Conservation (phyloP, 2,888 invertebrate species). For the Epicampocera succincta region DNA sequence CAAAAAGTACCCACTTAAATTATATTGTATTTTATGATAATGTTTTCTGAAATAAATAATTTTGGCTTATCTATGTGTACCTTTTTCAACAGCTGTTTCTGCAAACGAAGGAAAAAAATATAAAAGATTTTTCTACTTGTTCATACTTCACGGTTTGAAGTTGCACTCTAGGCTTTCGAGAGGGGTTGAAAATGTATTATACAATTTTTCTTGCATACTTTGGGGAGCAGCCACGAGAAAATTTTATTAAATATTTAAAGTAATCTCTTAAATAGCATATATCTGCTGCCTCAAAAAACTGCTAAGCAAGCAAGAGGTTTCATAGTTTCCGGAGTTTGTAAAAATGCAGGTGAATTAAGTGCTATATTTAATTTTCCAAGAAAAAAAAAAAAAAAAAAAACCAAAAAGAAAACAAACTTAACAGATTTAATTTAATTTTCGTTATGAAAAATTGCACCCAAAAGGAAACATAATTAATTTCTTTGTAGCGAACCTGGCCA, state of each 20-base stretch:
- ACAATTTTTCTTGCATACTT: slow-evolving; percentile 24
- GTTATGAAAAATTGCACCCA: no score
- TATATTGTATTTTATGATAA: slow-evolving; percentile 37
- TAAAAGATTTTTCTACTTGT: not conserved
- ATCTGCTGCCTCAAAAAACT: not conserved
- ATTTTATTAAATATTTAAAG: slow-evolving; percentile 25
- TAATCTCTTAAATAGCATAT: slow-evolving; percentile 6
- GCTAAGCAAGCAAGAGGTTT: not conserved
- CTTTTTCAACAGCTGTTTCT: not conserved
- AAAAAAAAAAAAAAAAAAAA: not conserved
- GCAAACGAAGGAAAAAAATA: no score
- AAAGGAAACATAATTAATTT: no score
- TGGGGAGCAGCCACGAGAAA: not conserved
- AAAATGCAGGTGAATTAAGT: not conserved
- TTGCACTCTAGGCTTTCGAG: not conserved
- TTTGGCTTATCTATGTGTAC: no score
- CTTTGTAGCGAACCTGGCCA: no score
- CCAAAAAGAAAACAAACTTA: no score
- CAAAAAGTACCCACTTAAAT: slow-evolving; percentile 15
- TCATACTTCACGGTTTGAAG: not conserved
- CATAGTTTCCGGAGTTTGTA: slow-evolving; percentile 3
- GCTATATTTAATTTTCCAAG: not conserved
- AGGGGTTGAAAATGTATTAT: not conserved
- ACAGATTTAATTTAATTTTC: no score
- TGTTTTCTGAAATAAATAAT: not conserved